Percentiles rank a stretch among this genome's conserved stretches.
Conservation (phyloP, 2,113 vertebrate genomes). For the Ahaetulla prasina region DNA sequence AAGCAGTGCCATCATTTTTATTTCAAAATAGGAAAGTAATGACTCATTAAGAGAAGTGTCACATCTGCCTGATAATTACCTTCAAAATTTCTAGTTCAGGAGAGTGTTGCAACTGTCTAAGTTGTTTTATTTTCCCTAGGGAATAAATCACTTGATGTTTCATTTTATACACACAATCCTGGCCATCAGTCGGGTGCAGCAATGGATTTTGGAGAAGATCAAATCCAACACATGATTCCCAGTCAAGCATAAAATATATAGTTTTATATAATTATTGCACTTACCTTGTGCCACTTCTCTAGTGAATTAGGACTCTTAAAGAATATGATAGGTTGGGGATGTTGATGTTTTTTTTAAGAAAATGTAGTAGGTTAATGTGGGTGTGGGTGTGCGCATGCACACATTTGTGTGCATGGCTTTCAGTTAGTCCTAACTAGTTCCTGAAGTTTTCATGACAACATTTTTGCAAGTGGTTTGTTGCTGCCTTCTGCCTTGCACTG, state of each 20-base stretch:
- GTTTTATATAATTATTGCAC: background rate
- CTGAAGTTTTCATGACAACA: background rate
- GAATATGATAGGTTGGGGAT: background rate
- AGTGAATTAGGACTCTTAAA: background rate
- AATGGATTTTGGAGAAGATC: background rate
- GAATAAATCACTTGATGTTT: background rate
- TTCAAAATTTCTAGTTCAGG: constrained; percentile 4
- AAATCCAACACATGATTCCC: background rate
- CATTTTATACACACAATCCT: background rate
- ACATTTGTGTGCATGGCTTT: background rate
- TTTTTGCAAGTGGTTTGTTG: background rate
- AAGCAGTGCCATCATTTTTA: background rate
- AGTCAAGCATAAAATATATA: background rate
- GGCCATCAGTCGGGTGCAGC: background rate
- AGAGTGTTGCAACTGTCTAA: constrained; percentile 2
- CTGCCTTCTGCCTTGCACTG: background rate
- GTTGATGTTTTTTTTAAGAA: background rate
- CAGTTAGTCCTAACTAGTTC: background rate
- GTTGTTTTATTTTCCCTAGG: background rate
- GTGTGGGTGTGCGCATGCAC: rapidly evolving
- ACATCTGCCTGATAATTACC: background rate
- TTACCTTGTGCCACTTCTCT: background rate
- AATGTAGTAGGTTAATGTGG: background rate
- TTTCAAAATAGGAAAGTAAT: constrained; percentile 13
- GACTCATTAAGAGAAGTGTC: constrained; percentile 29